Evolutionary conservation across 1,140 invertebrate species (phyloP), one percentile per base, ranked within the genome.

Genomic region (Meloidogyne exigua): DNA sequence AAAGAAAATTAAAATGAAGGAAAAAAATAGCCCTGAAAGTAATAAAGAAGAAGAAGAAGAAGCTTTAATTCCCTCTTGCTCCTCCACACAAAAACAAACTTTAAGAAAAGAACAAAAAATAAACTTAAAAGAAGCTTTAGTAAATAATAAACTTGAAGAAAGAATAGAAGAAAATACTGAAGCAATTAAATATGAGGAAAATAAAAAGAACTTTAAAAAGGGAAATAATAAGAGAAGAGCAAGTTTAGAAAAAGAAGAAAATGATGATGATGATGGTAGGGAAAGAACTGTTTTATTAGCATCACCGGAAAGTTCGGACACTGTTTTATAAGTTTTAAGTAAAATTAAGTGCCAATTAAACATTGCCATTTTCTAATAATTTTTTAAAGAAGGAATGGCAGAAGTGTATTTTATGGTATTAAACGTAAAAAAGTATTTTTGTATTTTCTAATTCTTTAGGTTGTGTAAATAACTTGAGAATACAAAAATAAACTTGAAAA

Each of bases 31-130:
- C 7, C 49, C 49, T 5, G 49, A 57, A 57, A 57, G 49, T n/a
- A 57, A 57, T 7, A n/a, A 57, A 57, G 44, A 49, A 13, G 15
- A 49, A 12, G 13, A 49, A n/a, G 49, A 57, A n/a, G 18, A 57
- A 57, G 11, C 1, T 42, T n/a, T n/a, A n/a, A n/a, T 57, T 3
- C 49, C 49, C 21, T 57, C 18, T 57, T 57, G 18, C 21, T 57
- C 49, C 7, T 5, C 44, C 15, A 18, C 49, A 57, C 49, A 57
- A 57, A 57, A 57, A 57, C 49, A 57, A 57, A 18, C 13, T 15
- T 57, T 57, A n/a, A 57, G 49, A 57, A 57, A 57, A 57, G 18
- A 57, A n/a, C 49, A 57, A 57, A 57, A 57, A 57, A 57, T 57
- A 57, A 57, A 9, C 21, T 57, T 57, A 57, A 57, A 57, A n/a